These are phyloP conservation scores for Calliphora vicina DNA, from an alignment of 1,140 invertebrate genomes.

Conservation along the genomic window DNA sequence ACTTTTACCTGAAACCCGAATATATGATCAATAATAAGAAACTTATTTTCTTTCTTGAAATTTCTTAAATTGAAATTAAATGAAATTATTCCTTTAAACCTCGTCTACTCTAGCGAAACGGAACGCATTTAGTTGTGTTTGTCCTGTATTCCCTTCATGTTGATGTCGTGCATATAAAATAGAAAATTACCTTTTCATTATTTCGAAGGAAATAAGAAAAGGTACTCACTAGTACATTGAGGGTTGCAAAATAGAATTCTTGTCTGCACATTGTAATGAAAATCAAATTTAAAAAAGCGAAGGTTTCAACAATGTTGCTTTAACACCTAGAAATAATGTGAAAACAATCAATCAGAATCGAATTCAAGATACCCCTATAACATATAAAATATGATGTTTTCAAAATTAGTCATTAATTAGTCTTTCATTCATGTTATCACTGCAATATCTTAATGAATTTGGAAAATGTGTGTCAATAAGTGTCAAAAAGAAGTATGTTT, in stretches of 20 bases:
- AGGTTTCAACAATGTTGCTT: background rate
- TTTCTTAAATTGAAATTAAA: background rate
- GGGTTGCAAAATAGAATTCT: background rate
- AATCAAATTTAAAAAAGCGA: background rate
- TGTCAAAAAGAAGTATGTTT: too few relatives aligned
- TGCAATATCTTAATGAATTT: too few relatives aligned
- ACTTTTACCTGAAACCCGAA: too few relatives aligned
- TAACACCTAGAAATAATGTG: background rate
- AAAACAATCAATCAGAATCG: too few relatives aligned
- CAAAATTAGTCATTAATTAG: too few relatives aligned
- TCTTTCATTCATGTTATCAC: too few relatives aligned
- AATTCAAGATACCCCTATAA: too few relatives aligned
- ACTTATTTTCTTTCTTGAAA: too few relatives aligned
- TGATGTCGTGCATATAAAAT: constrained; percentile 36
- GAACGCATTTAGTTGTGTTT: background rate
- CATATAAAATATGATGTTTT: too few relatives aligned
- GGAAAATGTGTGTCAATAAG: too few relatives aligned
- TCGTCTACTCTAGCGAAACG: background rate
- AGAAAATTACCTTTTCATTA: constrained; percentile 30
- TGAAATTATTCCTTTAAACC: background rate
- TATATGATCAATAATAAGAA: too few relatives aligned
- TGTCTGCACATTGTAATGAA: background rate
- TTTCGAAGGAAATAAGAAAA: background rate
- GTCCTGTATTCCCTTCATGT: background rate
- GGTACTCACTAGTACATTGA: background rate